A percentile compares a stretch with the other conserved stretches of the same genome.
Conservation (phyloP, 1,140 invertebrate genomes). For the Musca vetustissima region DNA sequence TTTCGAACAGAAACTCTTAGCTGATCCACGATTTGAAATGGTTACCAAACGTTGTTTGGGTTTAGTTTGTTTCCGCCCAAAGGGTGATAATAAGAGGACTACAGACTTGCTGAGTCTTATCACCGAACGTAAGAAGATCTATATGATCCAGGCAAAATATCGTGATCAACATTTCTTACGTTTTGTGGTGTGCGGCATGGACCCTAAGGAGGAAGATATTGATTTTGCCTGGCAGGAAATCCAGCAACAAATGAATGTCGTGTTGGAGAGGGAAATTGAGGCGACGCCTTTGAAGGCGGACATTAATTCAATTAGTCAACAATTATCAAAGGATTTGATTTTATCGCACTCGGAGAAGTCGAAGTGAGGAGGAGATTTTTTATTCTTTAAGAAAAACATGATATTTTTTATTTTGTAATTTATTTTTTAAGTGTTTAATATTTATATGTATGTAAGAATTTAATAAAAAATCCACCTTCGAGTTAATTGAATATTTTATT, state of each 20-base stretch:
- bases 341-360: not conserved
- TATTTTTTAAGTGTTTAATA: no score
- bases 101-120: conserved; percentile 75
- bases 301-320: conserved; percentile 2
- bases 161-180: conserved; percentile 73
- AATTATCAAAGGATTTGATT: conserved; percentile 16
- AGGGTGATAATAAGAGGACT: conserved; percentile 73
- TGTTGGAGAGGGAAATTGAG: conserved; percentile 21
- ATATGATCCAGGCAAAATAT: conserved; percentile 77
- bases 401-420: no score
- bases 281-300: not conserved
- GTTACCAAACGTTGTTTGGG: conserved; percentile 72
- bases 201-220: conserved; percentile 72
- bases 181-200: conserved; percentile 79
- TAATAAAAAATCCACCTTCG: no score
- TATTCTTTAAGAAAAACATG: not conserved
- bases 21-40: conserved; percentile 80
- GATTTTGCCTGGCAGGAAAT: conserved; percentile 84
- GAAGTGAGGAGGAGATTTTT: no score
- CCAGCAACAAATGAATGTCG: conserved; percentile 56
- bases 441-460: no score
- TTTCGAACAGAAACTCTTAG: conserved; percentile 70
- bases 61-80: conserved; percentile 85
- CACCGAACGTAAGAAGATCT: conserved; percentile 77
- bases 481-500: no score